Conservation (phyloP, 1,140 invertebrate species). For the honey bee (Apis mellifera) region Amel_HAv3.1 CM009945.2:8139001-8139500, state of each 20-base stretch:
- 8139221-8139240: no score
- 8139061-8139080: no score
- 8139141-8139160: not conserved
- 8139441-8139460: conserved; percentile 37
- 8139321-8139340: not conserved
- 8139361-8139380: conserved; percentile 1
- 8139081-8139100: no score
- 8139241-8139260: not conserved
- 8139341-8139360: not conserved
- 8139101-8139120: not conserved
- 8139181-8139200: not conserved
- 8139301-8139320: not conserved
- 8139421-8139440: conserved; percentile 44
- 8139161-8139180: not conserved
- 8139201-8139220: not conserved
- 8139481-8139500: conserved; percentile 47
- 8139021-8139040: no score
- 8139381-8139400: conserved; percentile 42
- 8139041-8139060: no score
- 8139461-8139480: no score
- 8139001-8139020: no score
- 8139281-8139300: not conserved
- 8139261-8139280: conserved; percentile 19
- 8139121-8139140: not conserved
- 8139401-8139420: not conserved